Evolutionary conservation across 2,113 vertebrate species (phyloP), one percentile per base, ranked within the genome.

Genomic region (Labrus mixtus): DNA sequence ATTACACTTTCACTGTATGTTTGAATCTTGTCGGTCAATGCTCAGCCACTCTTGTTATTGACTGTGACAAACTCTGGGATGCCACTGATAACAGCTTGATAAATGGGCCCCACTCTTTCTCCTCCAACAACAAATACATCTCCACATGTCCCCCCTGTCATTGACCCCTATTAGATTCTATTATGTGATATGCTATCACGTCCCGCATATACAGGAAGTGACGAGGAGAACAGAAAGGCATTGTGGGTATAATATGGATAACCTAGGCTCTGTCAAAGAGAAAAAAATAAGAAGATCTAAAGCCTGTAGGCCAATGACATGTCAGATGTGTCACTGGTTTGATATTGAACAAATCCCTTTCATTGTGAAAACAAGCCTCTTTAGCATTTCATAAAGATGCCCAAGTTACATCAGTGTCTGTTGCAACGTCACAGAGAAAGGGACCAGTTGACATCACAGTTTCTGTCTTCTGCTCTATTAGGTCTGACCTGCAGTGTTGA

Each of bases 111-210:
- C 69, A 64, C 68, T 83, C 78, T 25, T 78, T 63, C 70, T 72
- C 62, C 33, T 73, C 54, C 86, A 78, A 89, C 86, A 90, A 76
- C 80, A 62, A 78, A 83, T 89, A 79, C 67, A 89, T 91, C 84
- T 88, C 75, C 61, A 63, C 37, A 56, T 23, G 62, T 74, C 56
- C 70, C 72, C 36, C 61, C 73, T 69, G 68, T 67, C 69, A 22
- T 57, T 67, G 62, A 77, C 74, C 83, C 79, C 85, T 73, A 81
- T 87, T 71, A 79, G 84, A 91, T 91, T 80, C 67, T 76, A 91
- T 91, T 89, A 86, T 81, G 83, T 85, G 88, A 93, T 91, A 90
- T 48, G 39, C 87, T 89, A 91, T 90, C 76, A 74, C 56, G 69
- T 43, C 39, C n/a, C 51, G 68, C 63, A 53, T 19, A 22, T 80